Evolutionary conservation across 2,797 vertebrate genomes (phyloP), one percentile per base, ranked within the genome.

Genomic region (Cyprinodon diabolis): DNA sequence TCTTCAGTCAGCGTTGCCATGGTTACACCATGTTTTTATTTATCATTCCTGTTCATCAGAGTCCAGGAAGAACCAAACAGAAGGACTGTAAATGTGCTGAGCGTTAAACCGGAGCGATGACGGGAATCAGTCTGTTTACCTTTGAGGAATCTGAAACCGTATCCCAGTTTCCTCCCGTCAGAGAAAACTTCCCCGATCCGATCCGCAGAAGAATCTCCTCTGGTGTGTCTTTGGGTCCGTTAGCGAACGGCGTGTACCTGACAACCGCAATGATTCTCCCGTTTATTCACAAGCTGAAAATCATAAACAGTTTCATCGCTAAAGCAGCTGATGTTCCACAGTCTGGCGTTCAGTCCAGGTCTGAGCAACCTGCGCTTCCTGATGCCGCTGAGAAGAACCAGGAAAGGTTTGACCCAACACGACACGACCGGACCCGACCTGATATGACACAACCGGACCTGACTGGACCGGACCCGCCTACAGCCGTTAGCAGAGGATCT

Each of bases 101-200:
- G 40, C 4, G 40, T 43, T 43, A 43, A 43, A 43, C 37, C 30
- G 17, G 14, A 47, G n/a, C n/a, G 17, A 11, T 11, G 43, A 45
- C 8, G 21, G 45, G 21, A 6, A 6, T 35, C 17, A 3, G 51
- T 23, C 19, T 68, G 43, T 21, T 70, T 77, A 99, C 98, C 97
- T 99, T 99, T 83, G 97, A 98, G 90, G 95, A 96, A 89, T 98
- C 97, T 74, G 98, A 99, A 87, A 99, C 97, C 21, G 95, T 96
- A 84, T 99, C 97, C 98, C 98, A 99, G 94, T 98, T 99, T 77
- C 98, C 97, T 83, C 97, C 98, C 23, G 94, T 98, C 84, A 99
- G 91, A 48, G 96, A 97, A 90, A 99, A 99, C 78, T 98, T 98
- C 68, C 98, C 98, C 76, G 97, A 98, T 80, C 98, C 97, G 91